Base-by-base conservation (phyloP, 2,888 invertebrate genomes). In the Drosophila niveifrons region DNA sequence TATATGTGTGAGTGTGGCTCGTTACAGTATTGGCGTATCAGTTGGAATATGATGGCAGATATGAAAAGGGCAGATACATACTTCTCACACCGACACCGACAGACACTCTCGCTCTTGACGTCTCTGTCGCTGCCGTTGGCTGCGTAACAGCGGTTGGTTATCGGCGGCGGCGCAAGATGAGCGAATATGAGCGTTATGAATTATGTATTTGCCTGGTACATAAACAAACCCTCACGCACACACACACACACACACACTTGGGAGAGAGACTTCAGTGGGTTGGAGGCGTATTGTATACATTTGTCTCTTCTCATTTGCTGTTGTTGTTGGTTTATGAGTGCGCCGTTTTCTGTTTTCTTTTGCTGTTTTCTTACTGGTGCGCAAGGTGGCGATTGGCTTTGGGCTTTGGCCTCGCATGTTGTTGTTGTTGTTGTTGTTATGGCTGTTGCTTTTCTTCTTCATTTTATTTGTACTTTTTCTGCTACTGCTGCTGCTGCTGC, bases 151-250 rank as follows among this genome's bases (percentile, higher is more conserved):
- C 69, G 66, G 70, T 74, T 67, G 72, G 73, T 41, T 69, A 65
- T 52, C 64, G 66, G 66, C 63, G 51, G 51, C 68, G 70, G 52
- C 67, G 80, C 86, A 80, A 88, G 80, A 80, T 87, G 90, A 86
- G 88, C 79, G 85, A 90, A 90, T 90, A 90, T 90, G 90, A 90
- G 90, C 82, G 81, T 89, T 91, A 91, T 91, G 90, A 91, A 91
- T 90, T 90, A 90, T 90, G 88, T 90, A 90, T 79, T 81, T 82
- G 80, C 65, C 64, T 53, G 43, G 73, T 78, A 78, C 67, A 81
- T 81, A 83, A 78, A 80, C 79, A 85, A 75, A 70, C 82, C 71
- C 81, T 72, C 65, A 59, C 66, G 48, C 72, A 66, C 62, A 72
- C 64, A 34, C 58, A 56, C 47, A 23, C 36, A 43, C 56, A 43